Conservation (phyloP, 2,113 vertebrate species). For the Xiphorhynchus elegans region DNA sequence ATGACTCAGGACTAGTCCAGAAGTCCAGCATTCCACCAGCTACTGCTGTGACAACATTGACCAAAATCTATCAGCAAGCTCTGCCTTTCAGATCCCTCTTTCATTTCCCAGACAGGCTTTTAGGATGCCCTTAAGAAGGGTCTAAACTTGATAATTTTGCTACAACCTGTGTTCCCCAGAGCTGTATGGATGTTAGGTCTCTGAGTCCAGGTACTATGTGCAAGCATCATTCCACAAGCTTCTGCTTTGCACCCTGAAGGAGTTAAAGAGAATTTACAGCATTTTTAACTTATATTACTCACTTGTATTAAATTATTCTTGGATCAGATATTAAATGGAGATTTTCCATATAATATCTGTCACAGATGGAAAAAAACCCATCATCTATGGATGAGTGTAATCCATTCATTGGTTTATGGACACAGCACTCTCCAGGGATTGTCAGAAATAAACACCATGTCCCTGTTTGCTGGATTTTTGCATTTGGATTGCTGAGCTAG, state of each 20-base stretch:
- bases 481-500: constrained; percentile 69
- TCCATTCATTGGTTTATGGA: constrained; percentile 51
- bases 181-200: not conserved
- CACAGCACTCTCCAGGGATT: constrained; percentile 33
- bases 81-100: not conserved
- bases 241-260: not conserved
- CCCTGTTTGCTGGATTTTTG: constrained; percentile 54
- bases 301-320: constrained; percentile 57
- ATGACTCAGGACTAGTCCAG: not conserved
- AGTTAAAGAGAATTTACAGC: constrained; percentile 21
- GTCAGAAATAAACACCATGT: constrained; percentile 54
- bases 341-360: constrained; percentile 53
- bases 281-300: constrained; percentile 46
- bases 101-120: not conserved
- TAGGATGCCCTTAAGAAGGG: not conserved
- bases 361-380: constrained; percentile 16
- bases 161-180: not conserved
- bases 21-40: not conserved
- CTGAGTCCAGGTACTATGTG: not conserved
- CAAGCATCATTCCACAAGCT: not conserved
- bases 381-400: constrained; percentile 52
- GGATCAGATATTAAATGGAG: constrained; percentile 51
- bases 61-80: not conserved
- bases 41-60: not conserved
- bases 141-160: not conserved